Conservation (phyloP, 2,888 invertebrate genomes). For the Drosophila sordidula region DNA sequence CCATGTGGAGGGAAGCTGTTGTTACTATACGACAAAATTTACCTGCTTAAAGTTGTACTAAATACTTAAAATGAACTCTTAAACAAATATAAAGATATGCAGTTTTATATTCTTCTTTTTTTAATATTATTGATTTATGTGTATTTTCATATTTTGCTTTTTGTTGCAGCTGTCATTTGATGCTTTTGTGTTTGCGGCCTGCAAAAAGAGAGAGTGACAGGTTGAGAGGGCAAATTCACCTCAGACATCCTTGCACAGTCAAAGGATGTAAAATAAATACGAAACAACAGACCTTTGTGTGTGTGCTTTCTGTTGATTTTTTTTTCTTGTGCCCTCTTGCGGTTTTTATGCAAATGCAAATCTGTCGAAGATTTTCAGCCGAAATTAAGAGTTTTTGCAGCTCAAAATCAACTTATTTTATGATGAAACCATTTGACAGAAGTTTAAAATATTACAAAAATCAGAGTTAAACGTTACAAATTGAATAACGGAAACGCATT, state of each 20-base stretch:
- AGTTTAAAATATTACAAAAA: background rate
- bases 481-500: no score
- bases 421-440: background rate
- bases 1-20: constrained; percentile 80
- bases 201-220: constrained; percentile 37
- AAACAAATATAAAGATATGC: constrained; percentile 66
- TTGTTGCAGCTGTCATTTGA: constrained; percentile 9
- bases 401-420: background rate
- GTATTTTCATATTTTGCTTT: constrained; percentile 12
- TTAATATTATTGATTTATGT: constrained; percentile 53
- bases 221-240: constrained; percentile 21
- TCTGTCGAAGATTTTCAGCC: constrained; percentile 29
- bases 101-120: constrained; percentile 53
- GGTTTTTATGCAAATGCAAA: constrained; percentile 30
- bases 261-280: constrained; percentile 24
- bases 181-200: constrained; percentile 39
- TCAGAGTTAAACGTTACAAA: background rate
- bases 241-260: constrained; percentile 24
- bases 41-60: constrained; percentile 72
- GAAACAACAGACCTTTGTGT: constrained; percentile 52
- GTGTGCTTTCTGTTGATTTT: constrained; percentile 6
- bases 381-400: constrained; percentile 5
- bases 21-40: constrained; percentile 71
- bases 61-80: constrained; percentile 71
- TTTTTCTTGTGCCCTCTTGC: background rate